These are phyloP conservation scores for Cuniculus paca DNA, from an alignment of 2,797 vertebrate genomes.

Conservation along the genomic window DNA sequence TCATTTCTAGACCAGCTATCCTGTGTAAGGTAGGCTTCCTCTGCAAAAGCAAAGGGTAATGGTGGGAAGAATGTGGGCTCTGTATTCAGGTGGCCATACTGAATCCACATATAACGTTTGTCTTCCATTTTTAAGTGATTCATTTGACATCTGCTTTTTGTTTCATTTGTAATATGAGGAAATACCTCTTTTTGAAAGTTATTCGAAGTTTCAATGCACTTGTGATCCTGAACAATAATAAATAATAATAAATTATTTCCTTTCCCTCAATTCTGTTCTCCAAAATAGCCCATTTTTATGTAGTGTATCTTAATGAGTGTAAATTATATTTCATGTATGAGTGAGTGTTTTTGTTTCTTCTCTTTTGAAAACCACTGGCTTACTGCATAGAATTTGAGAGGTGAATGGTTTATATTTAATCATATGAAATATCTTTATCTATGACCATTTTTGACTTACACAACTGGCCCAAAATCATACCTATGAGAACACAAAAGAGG, in stretches of 20 bases:
- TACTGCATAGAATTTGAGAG: neutral
- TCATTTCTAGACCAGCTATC: neutral
- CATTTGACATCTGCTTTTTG: neutral
- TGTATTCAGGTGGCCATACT: neutral
- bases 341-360: neutral
- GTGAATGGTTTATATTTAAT: neutral
- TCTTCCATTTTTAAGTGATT: neutral
- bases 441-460: neutral
- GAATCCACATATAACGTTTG: neutral
- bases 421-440: neutral
- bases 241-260: neutral
- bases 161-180: neutral
- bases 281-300: neutral
- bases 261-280: neutral
- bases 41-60: neutral
- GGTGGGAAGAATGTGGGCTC: neutral
- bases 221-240: neutral
- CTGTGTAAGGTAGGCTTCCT: neutral
- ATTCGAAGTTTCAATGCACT: neutral
- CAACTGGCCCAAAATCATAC: neutral
- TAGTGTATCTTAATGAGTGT: neutral
- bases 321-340: neutral
- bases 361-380: neutral
- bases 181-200: neutral
- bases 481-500: neutral